Evolutionary conservation across 2,888 invertebrate species (phyloP).

Genomic region (Ophonus ardosiacus): DNA sequence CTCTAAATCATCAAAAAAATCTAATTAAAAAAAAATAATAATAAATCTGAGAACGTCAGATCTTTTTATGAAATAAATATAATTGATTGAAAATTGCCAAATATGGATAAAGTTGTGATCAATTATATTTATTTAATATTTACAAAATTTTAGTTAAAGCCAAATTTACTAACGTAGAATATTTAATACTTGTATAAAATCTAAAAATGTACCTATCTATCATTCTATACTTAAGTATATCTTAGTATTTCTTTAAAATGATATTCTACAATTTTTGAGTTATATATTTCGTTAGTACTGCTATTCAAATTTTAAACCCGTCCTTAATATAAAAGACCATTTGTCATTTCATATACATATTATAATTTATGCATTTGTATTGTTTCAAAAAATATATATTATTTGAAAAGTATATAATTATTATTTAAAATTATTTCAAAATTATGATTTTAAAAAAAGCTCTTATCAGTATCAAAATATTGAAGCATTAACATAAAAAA

Average conservation of each 20-base stretch:
- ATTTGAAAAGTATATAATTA: no score
- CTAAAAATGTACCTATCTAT: conserved; percentile 22
- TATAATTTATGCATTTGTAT: no score
- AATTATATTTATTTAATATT: conserved; percentile 19
- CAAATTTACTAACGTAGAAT: conserved; percentile 34
- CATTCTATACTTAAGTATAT: background rate
- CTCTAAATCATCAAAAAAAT: background rate
- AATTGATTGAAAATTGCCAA: background rate
- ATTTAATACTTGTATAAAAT: conserved; percentile 26
- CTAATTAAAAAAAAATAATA: background rate
- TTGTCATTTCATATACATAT: no score
- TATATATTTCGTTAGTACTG: conserved; percentile 17
- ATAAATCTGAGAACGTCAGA: background rate
- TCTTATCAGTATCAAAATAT: no score
- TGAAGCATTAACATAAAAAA: no score
- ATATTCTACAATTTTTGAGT: conserved; percentile 37
- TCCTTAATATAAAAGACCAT: background rate
- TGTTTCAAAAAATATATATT: no score
- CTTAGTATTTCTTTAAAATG: conserved; percentile 31
- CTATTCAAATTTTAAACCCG: background rate
- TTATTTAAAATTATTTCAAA: no score
- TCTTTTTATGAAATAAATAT: no score
- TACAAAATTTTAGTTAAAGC: conserved; percentile 4
- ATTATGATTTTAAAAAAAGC: no score
- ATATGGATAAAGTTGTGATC: background rate